phyloP scores from a whole-genome alignment of 2,888 invertebrate species.

The Agonopterix subpropinquella region DNA sequence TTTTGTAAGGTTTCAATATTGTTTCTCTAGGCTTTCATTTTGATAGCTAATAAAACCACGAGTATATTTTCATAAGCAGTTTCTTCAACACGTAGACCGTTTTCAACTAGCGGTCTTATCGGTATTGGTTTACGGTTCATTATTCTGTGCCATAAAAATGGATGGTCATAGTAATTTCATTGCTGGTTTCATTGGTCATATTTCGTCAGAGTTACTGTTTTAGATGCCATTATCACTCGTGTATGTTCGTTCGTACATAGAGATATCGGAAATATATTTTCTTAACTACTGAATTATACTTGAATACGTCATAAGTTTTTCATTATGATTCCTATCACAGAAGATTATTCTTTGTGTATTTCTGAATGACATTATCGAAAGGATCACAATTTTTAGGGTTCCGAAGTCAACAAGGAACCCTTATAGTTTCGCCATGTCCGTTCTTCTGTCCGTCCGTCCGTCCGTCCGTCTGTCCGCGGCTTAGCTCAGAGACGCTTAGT shows the following conservation, averaged over 20 bases:
- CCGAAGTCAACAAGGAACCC: no score
- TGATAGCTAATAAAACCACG: constrained; percentile 7
- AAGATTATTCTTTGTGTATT: no score
- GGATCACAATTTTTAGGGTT: no score
- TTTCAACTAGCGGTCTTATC: constrained; percentile 7
- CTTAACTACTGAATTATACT: no score
- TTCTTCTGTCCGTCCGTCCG: no score
- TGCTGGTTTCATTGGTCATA: constrained; percentile 9
- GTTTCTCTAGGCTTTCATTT: constrained; percentile 7
- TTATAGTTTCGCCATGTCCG: no score
- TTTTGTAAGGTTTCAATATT: constrained; percentile 9
- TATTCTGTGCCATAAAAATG: not conserved
- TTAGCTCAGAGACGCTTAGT: no score
- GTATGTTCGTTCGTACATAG: not conserved
- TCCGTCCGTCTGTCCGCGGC: no score
- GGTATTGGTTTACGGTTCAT: not conserved
- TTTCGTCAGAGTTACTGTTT: constrained; percentile 3
- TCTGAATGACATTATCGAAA: no score
- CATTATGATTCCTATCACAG: no score
- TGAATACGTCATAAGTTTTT: no score
- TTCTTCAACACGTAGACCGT: constrained; percentile 1
- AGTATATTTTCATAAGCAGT: constrained; percentile 5
- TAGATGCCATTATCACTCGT: constrained; percentile 8
- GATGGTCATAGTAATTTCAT: constrained; percentile 1
- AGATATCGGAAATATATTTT: no score